A percentile compares a stretch with the other conserved stretches of the same genome.
Evolutionary conservation across 2,888 invertebrate species (phyloP).

Genomic region (Hecatera dysodea): DNA sequence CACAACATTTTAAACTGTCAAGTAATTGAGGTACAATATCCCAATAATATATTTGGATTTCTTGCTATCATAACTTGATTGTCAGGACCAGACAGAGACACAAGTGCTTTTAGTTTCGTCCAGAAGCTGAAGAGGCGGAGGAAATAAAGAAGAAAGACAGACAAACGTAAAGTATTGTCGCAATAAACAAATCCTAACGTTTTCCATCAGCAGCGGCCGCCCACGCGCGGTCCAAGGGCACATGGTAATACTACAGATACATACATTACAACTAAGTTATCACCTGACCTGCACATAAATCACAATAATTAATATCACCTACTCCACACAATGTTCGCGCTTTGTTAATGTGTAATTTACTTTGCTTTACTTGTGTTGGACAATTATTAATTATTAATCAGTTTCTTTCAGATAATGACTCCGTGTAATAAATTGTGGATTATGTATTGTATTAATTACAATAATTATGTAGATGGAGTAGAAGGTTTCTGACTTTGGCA

Average conservation of each 20-base stretch:
- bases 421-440: slow-evolving; percentile 3
- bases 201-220: background rate
- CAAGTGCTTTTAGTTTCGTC: background rate
- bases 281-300: slow-evolving; percentile 36
- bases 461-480: background rate
- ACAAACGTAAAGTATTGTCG: background rate
- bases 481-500: background rate
- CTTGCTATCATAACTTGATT: no score
- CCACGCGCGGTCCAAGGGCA: slow-evolving; percentile 36
- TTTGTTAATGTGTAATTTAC: slow-evolving; percentile 21
- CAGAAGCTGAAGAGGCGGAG: background rate
- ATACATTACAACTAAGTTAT: slow-evolving; percentile 46
- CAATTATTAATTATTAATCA: no score
- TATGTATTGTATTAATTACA: background rate
- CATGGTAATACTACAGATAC: slow-evolving; percentile 36
- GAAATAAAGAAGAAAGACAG: background rate
- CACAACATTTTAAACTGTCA: no score
- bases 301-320: slow-evolving; percentile 42
- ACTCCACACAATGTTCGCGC: slow-evolving; percentile 7
- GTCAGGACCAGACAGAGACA: no score
- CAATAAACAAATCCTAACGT: slow-evolving; percentile 5
- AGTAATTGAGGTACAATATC: no score
- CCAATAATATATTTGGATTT: no score
- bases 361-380: slow-evolving; percentile 7
- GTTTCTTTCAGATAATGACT: no score